Base-by-base conservation (phyloP, 2,888 invertebrate species). In the Encarsia formosa region DNA sequence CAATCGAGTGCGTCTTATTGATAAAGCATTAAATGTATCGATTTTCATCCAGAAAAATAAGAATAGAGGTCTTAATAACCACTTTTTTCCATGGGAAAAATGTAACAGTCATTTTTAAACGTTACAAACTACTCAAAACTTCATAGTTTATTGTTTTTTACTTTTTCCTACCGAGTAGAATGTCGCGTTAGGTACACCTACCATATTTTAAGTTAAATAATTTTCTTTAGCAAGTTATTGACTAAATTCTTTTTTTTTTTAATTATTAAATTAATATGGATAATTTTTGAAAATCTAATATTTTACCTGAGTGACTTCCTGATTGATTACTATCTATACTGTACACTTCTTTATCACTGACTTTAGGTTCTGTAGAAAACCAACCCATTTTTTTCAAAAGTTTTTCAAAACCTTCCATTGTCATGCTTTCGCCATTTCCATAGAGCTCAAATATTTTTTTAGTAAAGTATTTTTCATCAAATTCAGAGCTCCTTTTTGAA, bases 361-460 rank as follows among this genome's bases (percentile, higher is more conserved):
- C 75, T 15, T 78, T 78, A 11, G 74, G 70, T 19, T 81, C 68
- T 57, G 84, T 68, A 53, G 78, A 77, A 48, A 77, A 71, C 4
- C 86, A 72, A 16, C 82, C 80, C 58, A 87, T 64, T 37, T 78
- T 81, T 44, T 77, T 75, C 9, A 89, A 75, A 76, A 89, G 79
- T 46, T 74, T 80, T 58, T 85, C 83, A 62, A 90, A 88, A n/a
- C 84, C 85, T 4, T 80, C 79, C 75, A 87, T 81, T 9, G 83
- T 83, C 74, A 84, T 79, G 32, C 77, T 80, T 5, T 78, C 77
- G 1, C 79, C 81, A 64, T 85, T 81, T 0, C 87, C 86, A 64
- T 83, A 87, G 64, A 79, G 75, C 35, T 77, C 75, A 69, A 89
- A 87, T 49, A 89, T 79, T 68, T 83, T 81, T 54, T 79, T 80